Base-by-base conservation (phyloP, 2,797 vertebrate genomes). In the Pipistrellus pygmaeus region DNA sequence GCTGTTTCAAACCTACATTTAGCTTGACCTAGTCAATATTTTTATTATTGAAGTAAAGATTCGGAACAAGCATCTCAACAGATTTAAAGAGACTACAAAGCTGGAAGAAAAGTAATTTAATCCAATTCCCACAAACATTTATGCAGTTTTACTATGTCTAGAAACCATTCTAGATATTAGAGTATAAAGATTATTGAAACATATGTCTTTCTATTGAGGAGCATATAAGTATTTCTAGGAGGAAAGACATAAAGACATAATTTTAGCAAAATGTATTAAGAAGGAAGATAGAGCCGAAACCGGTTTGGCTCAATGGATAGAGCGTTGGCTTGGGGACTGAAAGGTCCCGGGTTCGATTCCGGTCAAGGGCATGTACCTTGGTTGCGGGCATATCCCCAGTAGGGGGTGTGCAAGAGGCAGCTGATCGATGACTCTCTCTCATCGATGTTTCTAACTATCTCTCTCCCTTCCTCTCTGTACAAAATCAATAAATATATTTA, bases 51-150 rank as follows among this genome's bases (percentile, higher is more conserved):
- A 60, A 60, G 35, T 80, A 60, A 96, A 92, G n/a, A 80, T 76
- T 90, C 91, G 44, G 4, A 80, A 55, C 73, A 95, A 57, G 83
- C 18, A 90, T 72, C 51, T 51, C 46, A 57, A 38, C n/a, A 93
- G 75, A 86, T 91, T 91, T 93, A 73, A 91, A 85, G 41, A 91
- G 57, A 25, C 64, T 60, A 18, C 82, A 75, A 93, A 91, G 23
- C 68, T 85, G 10, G 60, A 84, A 87, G 53, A 90, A 78, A 76
- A 86, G 3, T 73, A 83, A 95, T 78, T 89, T 13, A 71, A 48
- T 84, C n/a, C 25, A 81, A 66, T 81, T 76, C 20, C 30, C 32
- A 94, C 69, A 88, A 85, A 66, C 62, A 88, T 85, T 91, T 92
- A 23, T 92, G 35, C 17, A 93, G 30, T 91, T 88, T 38, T 87